A percentile compares a stretch with the other conserved stretches of the same genome.
phyloP scores from a whole-genome alignment of 2,113 vertebrate genomes.

The Sakesphorus luctuosus region DNA sequence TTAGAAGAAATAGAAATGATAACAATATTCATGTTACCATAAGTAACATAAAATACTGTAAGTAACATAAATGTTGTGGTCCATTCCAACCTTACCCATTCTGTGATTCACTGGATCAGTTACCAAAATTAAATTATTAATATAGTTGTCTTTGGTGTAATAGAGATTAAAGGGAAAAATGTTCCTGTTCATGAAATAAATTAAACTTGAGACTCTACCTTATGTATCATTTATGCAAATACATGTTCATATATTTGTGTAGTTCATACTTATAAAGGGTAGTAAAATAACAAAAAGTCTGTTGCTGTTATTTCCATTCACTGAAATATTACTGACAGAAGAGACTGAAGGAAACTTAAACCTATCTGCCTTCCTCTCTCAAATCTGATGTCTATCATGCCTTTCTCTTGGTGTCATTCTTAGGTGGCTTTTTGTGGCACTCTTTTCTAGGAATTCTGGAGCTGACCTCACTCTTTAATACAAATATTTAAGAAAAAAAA shows the following conservation, averaged over 20 bases:
- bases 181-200: not conserved
- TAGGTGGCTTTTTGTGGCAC: not conserved
- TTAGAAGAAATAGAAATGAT: not conserved
- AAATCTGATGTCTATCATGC: not conserved
- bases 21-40: not conserved
- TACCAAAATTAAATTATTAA: not conserved
- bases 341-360: not conserved
- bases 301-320: not conserved
- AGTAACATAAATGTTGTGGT: not conserved
- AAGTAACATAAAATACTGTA: not conserved
- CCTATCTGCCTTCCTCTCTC: not conserved
- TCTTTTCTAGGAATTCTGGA: not conserved
- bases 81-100: not conserved
- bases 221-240: not conserved
- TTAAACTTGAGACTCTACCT: not conserved
- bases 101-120: not conserved
- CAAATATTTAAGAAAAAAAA: not conserved
- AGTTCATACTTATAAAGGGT: not conserved
- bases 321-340: not conserved
- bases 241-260: not conserved
- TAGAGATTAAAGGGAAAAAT: not conserved
- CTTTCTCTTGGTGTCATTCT: not conserved
- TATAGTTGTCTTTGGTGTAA: not conserved
- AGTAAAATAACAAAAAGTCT: not conserved
- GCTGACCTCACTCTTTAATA: not conserved